Conservation (phyloP, 2,888 invertebrate species). For the Orthosia cruda region DNA sequence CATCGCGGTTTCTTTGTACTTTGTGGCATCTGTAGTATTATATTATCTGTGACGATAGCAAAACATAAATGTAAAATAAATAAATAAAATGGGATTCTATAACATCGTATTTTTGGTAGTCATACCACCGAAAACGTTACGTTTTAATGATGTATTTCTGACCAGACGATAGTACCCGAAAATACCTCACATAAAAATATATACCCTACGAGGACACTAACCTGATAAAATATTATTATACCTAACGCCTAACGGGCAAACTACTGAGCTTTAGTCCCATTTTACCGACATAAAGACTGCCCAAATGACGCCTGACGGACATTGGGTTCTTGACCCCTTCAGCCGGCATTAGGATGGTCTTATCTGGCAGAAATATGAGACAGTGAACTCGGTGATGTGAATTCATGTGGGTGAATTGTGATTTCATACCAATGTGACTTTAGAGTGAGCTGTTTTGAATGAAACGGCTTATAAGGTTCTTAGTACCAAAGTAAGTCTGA, state of each 20-base stretch:
- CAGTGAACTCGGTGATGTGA: conserved; percentile 21
- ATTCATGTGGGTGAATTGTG: conserved; percentile 5
- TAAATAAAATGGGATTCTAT: no score
- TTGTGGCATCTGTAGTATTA: no score
- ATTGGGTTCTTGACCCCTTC: conserved; percentile 33
- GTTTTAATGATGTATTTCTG: background rate
- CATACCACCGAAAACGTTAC: no score
- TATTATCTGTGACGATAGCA: no score
- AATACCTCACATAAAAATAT: conserved; percentile 4
- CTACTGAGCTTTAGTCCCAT: conserved; percentile 44
- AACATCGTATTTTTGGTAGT: no score
- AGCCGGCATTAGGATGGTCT: conserved; percentile 16
- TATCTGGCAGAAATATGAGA: conserved; percentile 29
- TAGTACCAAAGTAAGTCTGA: background rate
- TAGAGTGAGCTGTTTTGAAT: conserved; percentile 20
- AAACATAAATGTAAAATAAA: no score
- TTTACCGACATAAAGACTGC: conserved; percentile 46
- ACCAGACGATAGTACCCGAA: background rate
- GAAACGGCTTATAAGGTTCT: background rate
- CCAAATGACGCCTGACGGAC: conserved; percentile 43
- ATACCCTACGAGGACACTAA: conserved; percentile 22
- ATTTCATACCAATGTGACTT: conserved; percentile 51
- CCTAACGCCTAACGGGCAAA: conserved; percentile 25
- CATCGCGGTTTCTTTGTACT: no score
- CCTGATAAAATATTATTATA: conserved; percentile 44